Conservation (phyloP, 2,797 vertebrate genomes). For the Trematocara caparti region DNA sequence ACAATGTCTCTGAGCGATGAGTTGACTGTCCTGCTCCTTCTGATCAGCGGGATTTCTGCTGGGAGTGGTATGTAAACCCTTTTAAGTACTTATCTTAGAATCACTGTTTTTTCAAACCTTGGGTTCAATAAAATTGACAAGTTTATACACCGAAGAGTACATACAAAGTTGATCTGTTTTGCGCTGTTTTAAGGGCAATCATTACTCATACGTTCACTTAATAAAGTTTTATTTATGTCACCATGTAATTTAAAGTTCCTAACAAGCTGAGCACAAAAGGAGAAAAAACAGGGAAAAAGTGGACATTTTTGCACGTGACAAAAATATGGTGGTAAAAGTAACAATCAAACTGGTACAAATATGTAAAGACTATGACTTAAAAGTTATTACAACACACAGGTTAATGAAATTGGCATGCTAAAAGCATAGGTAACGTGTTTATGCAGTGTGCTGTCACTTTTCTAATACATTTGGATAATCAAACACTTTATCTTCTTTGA, state of each 20-base stretch:
- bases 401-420: fast-evolving
- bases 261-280: background rate
- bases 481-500: background rate
- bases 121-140: background rate
- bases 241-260: background rate
- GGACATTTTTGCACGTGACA: background rate
- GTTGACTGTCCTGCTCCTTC: background rate
- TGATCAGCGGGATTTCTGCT: background rate
- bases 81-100: background rate
- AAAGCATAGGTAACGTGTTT: background rate
- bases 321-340: background rate
- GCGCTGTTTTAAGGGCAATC: fast-evolving
- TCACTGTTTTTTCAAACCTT: background rate
- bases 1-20: background rate
- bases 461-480: background rate
- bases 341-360: background rate
- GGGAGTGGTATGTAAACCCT: background rate
- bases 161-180: background rate
- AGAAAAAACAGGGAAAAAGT: fast-evolving
- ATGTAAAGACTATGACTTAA: background rate
- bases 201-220: background rate
- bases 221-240: background rate
- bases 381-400: background rate
- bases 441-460: background rate
- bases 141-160: fast-evolving